Evolutionary conservation across 2,888 invertebrate species (phyloP), one percentile per base, ranked within the genome.

Genomic region (Glyphotaelius pellucidus): DNA sequence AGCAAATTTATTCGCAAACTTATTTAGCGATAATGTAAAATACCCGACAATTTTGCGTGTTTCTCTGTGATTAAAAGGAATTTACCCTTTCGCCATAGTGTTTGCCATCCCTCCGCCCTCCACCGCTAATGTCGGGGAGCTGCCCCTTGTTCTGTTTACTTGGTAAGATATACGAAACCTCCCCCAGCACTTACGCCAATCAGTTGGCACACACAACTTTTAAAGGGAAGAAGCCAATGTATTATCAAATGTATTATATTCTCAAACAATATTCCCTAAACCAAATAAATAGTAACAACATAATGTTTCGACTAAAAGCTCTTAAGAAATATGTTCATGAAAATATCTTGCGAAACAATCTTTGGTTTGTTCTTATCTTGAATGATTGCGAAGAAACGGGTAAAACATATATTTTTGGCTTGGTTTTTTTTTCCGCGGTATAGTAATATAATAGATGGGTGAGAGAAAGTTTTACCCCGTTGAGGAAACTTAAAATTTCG

Each of bases 301-400:
- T 90, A 91, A 85, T 92, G 92, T 92, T 92, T 92, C 80, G 88
- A 85, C 90, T 90, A 89, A 93, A 93, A 93, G 93, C 93, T 91
- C 93, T 91, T 90, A 84, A 90, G 83, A 91, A 92, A 93, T 92
- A 25, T 90, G 91, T 91, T 81, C 80, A 86, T 47, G 89, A 93
- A 92, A 90, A 93, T 90, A 91, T 93, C 92, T 92, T 83, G 3
- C n/a, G 90, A 84, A 91, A 88, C 52, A 80, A 86, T 84, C 91
- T 89, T 89, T 85, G 11, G 31, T 89, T 91, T 67, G 31, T 52
- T 31, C 67, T 88, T 88, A 88, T 88, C 88, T 88, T 88, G 88
- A 88, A 88, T 88, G 88, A 88, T 88, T 79, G 88, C 88, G 88
- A 52, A 67, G 88, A 52, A 31, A 88, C 30, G 67, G 32, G 19